Evolutionary conservation across 2,113 vertebrate genomes (phyloP), one percentile per base, ranked within the genome.

Genomic region (Pachyramphus minor): DNA sequence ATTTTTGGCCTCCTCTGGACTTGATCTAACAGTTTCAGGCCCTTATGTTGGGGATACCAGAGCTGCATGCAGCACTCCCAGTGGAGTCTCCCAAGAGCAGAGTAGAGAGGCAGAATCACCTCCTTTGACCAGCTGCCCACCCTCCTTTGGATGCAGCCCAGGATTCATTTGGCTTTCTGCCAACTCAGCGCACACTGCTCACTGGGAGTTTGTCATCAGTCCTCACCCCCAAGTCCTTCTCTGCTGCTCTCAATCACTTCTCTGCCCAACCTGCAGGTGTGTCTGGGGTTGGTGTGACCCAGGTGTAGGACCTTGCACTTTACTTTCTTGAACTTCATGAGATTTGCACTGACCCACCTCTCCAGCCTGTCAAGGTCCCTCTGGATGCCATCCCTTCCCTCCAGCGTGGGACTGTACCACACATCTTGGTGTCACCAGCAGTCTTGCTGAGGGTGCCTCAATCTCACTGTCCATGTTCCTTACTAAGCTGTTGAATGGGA

Each of bases 261-360:
- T n/a, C 23, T n/a, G 14, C 9, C 24, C 45, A 68, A 1, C 30
- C 53, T 68, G 12, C 67, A 0, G 0, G 4, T 45, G 15, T 44
- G 33, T 30, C 45, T 45, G 39, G 39, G 24, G 20, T 67, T 53
- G 13, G 11, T 24, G 12, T 6, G 16, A 62, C 16, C 62, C 62
- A 35, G 30, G 9, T 41, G 21, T 8, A 68, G 45, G 12, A 62
- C 11, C 3, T 35, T 27, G 17, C 4, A 19, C 6, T 76, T 90
- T 49, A 12, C 21, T 55, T 41, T 49, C 8, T 62, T 19, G 41
- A 55, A 25, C 9, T 27, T 63, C 18, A 9, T 55, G 30, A 35
- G 6, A 8, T 55, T 76, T 76, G 6, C 4, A 8, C 9, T 4
- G 9, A 3, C 18, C 17, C 33, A 35, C 21, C 5, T 62, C 41